These are phyloP conservation scores for Chymomyza caudatula DNA, from an alignment of 2,888 invertebrate genomes.

Conservation along the genomic window DNA sequence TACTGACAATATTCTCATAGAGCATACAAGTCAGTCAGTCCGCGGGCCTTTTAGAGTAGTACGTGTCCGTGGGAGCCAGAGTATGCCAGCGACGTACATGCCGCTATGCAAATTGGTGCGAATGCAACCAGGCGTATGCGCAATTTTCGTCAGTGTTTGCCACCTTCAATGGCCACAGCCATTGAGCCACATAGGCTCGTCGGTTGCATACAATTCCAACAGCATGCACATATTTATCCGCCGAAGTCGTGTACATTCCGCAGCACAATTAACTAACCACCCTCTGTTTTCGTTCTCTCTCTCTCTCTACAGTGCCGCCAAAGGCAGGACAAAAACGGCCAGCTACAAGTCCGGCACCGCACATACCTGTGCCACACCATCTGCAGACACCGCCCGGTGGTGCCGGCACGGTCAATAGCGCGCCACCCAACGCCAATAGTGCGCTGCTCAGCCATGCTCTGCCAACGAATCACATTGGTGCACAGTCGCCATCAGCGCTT, in stretches of 20 bases:
- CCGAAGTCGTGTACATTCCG: slow-evolving; percentile 34
- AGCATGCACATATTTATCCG: slow-evolving; percentile 1
- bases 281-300: background rate
- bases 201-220: background rate
- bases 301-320: slow-evolving; percentile 72
- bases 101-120: slow-evolving; percentile 41
- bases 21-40: slow-evolving; percentile 3
- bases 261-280: slow-evolving; percentile 1
- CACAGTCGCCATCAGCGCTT: slow-evolving; percentile 71
- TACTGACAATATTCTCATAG: background rate
- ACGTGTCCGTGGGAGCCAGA: background rate
- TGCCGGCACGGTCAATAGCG: slow-evolving; percentile 26
- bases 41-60: background rate
- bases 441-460: slow-evolving; percentile 70
- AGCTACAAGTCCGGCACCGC: slow-evolving; percentile 77
- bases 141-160: slow-evolving; percentile 39
- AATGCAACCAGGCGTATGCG: slow-evolving; percentile 55
- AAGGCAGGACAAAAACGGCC: slow-evolving; percentile 78
- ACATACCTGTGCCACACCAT: slow-evolving; percentile 76
- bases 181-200: background rate
- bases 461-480: slow-evolving; percentile 73
- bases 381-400: slow-evolving; percentile 73
- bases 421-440: slow-evolving; percentile 41
- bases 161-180: slow-evolving; percentile 5
- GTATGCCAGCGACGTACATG: slow-evolving; percentile 6